Evolutionary conservation across 2,113 vertebrate species (phyloP), one percentile per base, ranked within the genome.

Genomic region (Zosterops hypoxanthus): DNA sequence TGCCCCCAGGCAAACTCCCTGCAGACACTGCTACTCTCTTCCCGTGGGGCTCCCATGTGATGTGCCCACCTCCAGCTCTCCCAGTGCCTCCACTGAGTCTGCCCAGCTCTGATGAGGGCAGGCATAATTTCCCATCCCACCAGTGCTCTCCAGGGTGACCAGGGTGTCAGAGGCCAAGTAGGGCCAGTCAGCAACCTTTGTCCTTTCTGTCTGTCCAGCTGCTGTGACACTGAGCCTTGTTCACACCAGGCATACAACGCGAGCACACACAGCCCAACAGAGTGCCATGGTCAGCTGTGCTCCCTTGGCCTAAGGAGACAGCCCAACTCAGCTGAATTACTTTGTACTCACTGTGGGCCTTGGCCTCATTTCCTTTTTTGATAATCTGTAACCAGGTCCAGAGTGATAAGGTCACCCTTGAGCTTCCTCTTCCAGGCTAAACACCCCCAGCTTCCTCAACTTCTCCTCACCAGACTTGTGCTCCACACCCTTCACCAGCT

Each of bases 281-380:
- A 1, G n/a, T 8, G 6, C 33, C 33, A 8, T 8, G 18, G 6
- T 39, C 64, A 33, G 23, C 9, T 4, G 1, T 9, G 8, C 20
- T 42, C 11, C 59, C 50, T 39, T 33, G 18, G 24, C 44, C 39
- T 31, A 14, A 34, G 41, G 17, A 57, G 59, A 56, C 12, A 69
- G 17, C 5, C 5, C 21, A 42, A 29, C 41, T 70, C 34, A 85
- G 46, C 5, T 61, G 39, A 71, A 42, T 42, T 88, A 34, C 19
- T 53, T 50, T 57, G 15, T 34, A 25, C 5, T 7, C 65, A 41
- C 3, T 8, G 11, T 31, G 33, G 12, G 26, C 25, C 33, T 68
- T 2, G 1, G 31, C 21, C 44, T 55, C 10, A 11, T 65, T 73
- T 92, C 5, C 9, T 39, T 46, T 72, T 77, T 59, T 55, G 9